Evolutionary conservation across 2,888 invertebrate genomes (phyloP), one percentile per base, ranked within the genome.

Genomic region (Diabrotica balteata): DNA sequence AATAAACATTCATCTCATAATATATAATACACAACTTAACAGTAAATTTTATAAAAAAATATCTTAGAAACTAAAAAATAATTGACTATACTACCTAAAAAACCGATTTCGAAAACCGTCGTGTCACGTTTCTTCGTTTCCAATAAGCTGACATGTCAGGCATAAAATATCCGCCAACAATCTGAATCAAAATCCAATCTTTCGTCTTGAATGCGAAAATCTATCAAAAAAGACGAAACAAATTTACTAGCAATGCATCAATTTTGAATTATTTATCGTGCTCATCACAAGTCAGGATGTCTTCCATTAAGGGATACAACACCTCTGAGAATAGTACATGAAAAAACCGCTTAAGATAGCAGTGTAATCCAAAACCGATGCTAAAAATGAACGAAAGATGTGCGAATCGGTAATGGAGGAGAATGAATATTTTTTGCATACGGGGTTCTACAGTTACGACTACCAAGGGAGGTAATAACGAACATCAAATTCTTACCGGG

Each of bases 211-310:
- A 32, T 32, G 7, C 59, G 59, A 47, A 59, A 7, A 47, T 47
- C 46, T 59, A 49, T 50, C 50, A 43, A 59, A 32, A n/a, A 32
- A 59, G 50, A 50, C 59, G 50, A 47, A 59, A 50, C 50, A 59
- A 50, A 59, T 50, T 59, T 50, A 17, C 44, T 43, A n/a, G n/a
- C 44, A 49, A 60, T 42, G 51, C 51, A 60, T 60, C 60, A 51
- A 52, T 60, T 60, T 60, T 51, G 51, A 60, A 60, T 60, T 60
- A 60, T 60, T 60, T 60, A 60, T 51, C n/a, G 60, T 11, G 44
- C 8, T 7, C 44, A 51, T 60, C 59, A 51, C 8, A 17, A 43
- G 51, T 51, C 60, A 44, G 17, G 51, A 60, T 60, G 51, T 11
- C 44, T 52, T 60, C 60, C 52, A 60, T 60, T 45, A 60, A 10